Percentiles rank a stretch among this genome's conserved stretches.
Conservation (phyloP, 2,797 vertebrate species). For the Halcyon leucocephala region DNA sequence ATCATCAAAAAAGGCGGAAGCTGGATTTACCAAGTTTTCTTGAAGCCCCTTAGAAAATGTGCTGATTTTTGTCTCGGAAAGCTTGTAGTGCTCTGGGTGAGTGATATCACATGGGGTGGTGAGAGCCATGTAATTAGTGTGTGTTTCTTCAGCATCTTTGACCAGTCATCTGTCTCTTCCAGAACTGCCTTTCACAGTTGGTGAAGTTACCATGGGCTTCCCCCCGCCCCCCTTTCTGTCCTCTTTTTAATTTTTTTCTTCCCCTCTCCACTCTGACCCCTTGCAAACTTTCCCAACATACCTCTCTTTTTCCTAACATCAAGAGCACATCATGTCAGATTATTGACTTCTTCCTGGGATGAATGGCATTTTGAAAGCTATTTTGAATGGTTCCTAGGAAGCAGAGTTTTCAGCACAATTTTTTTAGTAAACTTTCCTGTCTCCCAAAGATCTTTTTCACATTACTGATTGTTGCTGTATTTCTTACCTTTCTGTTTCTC, state of each 20-base stretch:
- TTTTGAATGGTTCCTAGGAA: neutral
- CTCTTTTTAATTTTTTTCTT: neutral
- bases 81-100: neutral
- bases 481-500: neutral
- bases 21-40: neutral
- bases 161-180: neutral
- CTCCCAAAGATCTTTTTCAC: neutral
- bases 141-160: constrained; percentile 4
- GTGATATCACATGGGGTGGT: constrained; percentile 28
- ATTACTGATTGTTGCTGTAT: neutral
- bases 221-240: too few relatives aligned
- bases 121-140: constrained; percentile 37
- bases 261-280: neutral
- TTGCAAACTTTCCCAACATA: neutral
- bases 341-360: neutral
- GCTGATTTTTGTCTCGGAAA: neutral
- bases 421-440: neutral
- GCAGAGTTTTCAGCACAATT: neutral
- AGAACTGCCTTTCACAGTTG: neutral
- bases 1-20: constrained; percentile 22
- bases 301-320: too few relatives aligned
- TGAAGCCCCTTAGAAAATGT: constrained; percentile 43
- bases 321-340: neutral
- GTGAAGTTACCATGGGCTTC: neutral
- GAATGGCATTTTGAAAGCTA: neutral